Conservation (phyloP, 2,888 invertebrate species). For the Melinopterus prodromus region DNA sequence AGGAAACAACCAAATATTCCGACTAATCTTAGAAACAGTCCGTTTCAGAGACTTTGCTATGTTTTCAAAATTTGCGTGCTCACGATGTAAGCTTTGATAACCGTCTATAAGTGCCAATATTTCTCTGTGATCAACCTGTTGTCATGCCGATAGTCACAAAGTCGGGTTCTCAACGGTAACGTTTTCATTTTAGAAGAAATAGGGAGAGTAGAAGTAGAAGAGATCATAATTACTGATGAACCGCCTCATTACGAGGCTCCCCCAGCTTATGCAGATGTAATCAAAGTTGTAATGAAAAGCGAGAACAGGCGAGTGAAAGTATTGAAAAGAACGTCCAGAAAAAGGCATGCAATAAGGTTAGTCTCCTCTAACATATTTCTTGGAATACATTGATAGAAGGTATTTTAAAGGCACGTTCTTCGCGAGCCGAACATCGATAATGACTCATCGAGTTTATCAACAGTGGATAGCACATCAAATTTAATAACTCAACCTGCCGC, state of each 20-base stretch:
- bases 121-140: too few relatives aligned
- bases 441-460: conserved; percentile 29
- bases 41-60: too few relatives aligned
- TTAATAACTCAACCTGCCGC: conserved; percentile 11
- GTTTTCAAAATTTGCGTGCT: too few relatives aligned
- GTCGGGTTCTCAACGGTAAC: conserved; percentile 17
- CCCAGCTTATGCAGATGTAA: conserved; percentile 76
- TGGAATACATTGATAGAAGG: not conserved
- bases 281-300: conserved; percentile 45
- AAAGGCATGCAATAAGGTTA: not conserved
- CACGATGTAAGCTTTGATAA: too few relatives aligned
- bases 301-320: not conserved
- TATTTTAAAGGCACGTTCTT: not conserved
- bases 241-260: conserved; percentile 76
- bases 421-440: conserved; percentile 7
- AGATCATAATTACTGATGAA: conserved; percentile 65
- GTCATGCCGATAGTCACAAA: too few relatives aligned
- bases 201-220: conserved; percentile 59
- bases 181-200: conserved; percentile 50
- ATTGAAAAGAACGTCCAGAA: conserved; percentile 8
- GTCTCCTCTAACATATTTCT: not conserved
- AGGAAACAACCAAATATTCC: too few relatives aligned
- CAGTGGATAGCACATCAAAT: conserved; percentile 26
- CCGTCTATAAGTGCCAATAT: too few relatives aligned
- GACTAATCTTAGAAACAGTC: too few relatives aligned